A percentile compares a stretch with the other conserved stretches of the same genome.
Evolutionary conservation across 2,113 vertebrate species (phyloP).

Genomic region (Heteronetta atricapilla): DNA sequence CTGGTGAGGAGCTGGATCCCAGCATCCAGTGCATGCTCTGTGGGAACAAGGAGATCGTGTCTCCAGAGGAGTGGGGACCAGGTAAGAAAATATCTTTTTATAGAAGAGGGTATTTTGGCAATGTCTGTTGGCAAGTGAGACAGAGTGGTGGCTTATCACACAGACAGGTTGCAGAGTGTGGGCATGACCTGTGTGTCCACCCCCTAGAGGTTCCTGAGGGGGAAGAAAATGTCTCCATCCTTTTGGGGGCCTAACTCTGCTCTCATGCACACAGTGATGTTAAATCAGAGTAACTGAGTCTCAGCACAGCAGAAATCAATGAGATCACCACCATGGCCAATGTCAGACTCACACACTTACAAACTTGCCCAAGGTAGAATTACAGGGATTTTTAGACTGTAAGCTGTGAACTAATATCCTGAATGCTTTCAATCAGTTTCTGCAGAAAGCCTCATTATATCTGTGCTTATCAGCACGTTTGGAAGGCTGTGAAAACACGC

Average conservation of each 20-base stretch:
- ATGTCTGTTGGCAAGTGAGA: background rate
- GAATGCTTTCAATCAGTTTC: background rate
- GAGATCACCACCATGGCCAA: background rate
- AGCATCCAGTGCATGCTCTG: background rate
- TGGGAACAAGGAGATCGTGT: background rate
- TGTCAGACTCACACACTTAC: background rate
- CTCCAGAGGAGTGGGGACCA: rapidly evolving
- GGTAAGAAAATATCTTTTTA: background rate
- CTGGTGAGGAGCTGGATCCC: background rate
- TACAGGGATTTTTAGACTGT: background rate
- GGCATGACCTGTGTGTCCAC: background rate
- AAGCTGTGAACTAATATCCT: background rate
- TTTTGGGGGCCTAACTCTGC: background rate
- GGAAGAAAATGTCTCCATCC: background rate
- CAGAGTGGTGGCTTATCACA: background rate
- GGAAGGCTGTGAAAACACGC: background rate
- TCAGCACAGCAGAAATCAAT: conserved; percentile 9
- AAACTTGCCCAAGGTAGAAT: background rate
- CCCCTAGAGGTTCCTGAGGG: background rate
- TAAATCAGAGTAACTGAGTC: conserved; percentile 7
- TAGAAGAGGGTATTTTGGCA: background rate
- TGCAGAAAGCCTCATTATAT: background rate
- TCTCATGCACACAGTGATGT: background rate
- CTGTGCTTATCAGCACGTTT: background rate
- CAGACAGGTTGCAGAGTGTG: background rate